Conservation (phyloP, 2,888 invertebrate species). For the Endotricha flammealis region DNA sequence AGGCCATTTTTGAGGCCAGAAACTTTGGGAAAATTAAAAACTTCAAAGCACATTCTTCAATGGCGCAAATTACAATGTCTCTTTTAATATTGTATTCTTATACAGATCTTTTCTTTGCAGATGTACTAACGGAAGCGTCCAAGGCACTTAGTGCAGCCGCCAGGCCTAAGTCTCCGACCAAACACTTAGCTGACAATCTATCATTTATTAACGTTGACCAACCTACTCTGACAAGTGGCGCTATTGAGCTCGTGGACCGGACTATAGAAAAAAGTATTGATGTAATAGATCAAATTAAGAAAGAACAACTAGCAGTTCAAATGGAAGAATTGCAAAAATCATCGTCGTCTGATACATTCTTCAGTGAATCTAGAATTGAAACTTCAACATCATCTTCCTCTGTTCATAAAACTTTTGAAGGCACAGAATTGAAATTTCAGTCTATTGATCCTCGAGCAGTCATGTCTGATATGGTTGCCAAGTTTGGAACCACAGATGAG, state of each 20-base stretch:
- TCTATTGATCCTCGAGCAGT: slow-evolving; percentile 57
- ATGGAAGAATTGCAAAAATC: slow-evolving; percentile 63
- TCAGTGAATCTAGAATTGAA: slow-evolving; percentile 60
- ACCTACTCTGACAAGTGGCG: slow-evolving; percentile 74
- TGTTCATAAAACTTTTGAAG: slow-evolving; percentile 57
- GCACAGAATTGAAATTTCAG: slow-evolving; percentile 57
- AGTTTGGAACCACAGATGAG: slow-evolving; percentile 52
- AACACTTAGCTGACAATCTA: slow-evolving; percentile 66
- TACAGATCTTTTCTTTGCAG: slow-evolving; percentile 50
- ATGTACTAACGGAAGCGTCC: slow-evolving; percentile 55
- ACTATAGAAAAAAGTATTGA: slow-evolving; percentile 66
- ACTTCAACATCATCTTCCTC: slow-evolving; percentile 66
- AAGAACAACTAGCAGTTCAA: slow-evolving; percentile 62
- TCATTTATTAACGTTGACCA: slow-evolving; percentile 72
- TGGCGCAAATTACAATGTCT: not conserved
- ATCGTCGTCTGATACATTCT: slow-evolving; percentile 57
- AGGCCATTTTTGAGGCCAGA: too few relatives aligned
- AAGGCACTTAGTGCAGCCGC: slow-evolving; percentile 53
- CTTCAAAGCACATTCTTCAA: not conserved
- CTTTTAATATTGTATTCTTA: not conserved
- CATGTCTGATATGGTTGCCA: slow-evolving; percentile 66
- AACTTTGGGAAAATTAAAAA: too few relatives aligned
- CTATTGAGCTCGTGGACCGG: slow-evolving; percentile 74
- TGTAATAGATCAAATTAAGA: slow-evolving; percentile 62
- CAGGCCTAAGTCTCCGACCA: slow-evolving; percentile 68